Base-by-base conservation (phyloP, 2,888 invertebrate species). In the Vannuccia rotundouncinata region DNA sequence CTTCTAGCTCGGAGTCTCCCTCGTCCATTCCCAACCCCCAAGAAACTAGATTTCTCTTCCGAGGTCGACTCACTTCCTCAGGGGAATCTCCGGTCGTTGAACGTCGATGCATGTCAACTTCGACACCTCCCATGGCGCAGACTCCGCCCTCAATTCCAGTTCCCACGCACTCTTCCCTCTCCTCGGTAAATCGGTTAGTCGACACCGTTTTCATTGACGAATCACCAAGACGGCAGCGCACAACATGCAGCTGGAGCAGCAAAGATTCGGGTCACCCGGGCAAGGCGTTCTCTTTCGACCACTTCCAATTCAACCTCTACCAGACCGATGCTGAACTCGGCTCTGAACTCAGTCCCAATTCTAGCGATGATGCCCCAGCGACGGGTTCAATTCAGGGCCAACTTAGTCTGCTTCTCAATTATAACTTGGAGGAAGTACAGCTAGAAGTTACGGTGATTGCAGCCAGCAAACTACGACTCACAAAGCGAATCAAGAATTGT, bases 381-480 rank as follows among this genome's bases (percentile, higher is more conserved):
- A 66, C 5, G 22, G 82, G n/a, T 76, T 25, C 27, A 22, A 87
- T 87, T 2, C 85, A 86, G 82, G 83, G 87, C 74, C 87, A 88
- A 82, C 86, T 88, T 80, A 86, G 87, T 13, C 84, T 88, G 27
- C 87, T 86, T 81, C 88, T 88, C 78, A 88, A 88, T 73, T 84
- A 88, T 5, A 83, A 85, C 5, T 84, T 85, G 25, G 85, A 85
- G 82, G 83, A 84, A 5, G 22, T 13, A 5, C 66, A 66, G 25
- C 83, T 88, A 78, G 84, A 87, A 66, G 88, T 89, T 27, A 86
- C 86, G 83, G 84, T 89, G 59, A 88, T 89, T 80, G 89, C 89
- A 83, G 89, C 88, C 0, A 84, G 85, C 76, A 88, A 89, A 78
- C 84, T 89, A 27, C 87, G 88, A 0, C 85, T 85, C 31, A 89